phyloP scores from a whole-genome alignment of 2,888 invertebrate genomes.

The Heliconius hortense region DNA sequence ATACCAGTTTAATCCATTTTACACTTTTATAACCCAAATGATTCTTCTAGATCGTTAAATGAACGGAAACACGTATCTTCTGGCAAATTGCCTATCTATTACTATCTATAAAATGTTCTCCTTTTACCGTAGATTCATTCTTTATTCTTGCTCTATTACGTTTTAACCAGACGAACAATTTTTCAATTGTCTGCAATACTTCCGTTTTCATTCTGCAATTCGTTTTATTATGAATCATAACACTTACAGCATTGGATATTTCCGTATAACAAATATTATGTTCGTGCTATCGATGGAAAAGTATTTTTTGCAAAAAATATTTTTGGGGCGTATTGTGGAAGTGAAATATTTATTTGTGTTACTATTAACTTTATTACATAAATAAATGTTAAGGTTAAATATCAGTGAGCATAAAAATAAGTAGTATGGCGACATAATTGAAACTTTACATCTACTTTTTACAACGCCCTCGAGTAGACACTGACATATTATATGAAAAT shows the following conservation, averaged over 20 bases:
- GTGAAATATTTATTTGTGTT: neutral
- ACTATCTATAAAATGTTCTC: constrained; percentile 30
- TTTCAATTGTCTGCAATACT: constrained; percentile 39
- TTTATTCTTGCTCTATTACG: constrained; percentile 35
- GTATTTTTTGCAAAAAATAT: neutral
- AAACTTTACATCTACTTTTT: no score
- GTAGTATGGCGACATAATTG: no score
- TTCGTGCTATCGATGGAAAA: neutral
- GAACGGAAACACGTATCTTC: constrained; percentile 37
- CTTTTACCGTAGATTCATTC: constrained; percentile 24
- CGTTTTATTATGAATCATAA: constrained; percentile 5
- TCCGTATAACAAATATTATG: constrained; percentile 2
- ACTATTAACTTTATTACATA: neutral
- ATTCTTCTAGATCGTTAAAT: constrained; percentile 35
- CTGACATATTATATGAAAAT: no score
- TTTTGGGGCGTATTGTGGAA: neutral
- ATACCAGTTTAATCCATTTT: constrained; percentile 38
- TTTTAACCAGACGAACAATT: constrained; percentile 37
- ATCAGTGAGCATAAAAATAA: neutral
- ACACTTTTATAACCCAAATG: constrained; percentile 36
- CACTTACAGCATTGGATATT: constrained; percentile 5
- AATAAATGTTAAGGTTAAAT: neutral
- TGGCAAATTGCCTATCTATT: constrained; percentile 41
- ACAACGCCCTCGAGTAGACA: no score
- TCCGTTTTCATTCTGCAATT: constrained; percentile 30